These are phyloP conservation scores for Muscicapa adusta DNA, from an alignment of 2,113 vertebrate genomes.

Conservation along the genomic window DNA sequence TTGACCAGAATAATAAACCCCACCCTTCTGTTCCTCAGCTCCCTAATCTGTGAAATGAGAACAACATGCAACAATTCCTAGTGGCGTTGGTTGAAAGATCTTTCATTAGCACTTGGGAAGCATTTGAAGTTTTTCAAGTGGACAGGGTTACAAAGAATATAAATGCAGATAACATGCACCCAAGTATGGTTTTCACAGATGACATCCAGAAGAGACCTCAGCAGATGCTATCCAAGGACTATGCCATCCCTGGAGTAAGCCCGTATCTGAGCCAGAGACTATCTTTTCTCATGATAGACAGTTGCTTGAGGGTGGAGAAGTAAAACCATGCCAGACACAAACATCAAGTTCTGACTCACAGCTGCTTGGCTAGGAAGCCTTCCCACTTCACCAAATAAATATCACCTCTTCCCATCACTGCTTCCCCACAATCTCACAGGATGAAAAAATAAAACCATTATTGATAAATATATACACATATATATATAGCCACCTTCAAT, in stretches of 20 bases:
- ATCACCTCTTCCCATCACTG: not conserved
- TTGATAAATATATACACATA: not conserved
- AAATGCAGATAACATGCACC: not conserved
- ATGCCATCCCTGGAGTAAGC: not conserved
- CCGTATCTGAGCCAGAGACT: not conserved
- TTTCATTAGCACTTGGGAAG: not conserved
- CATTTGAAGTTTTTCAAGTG: not conserved
- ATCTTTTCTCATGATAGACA: not conserved
- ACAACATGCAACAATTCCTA: not conserved
- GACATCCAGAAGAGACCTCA: not conserved
- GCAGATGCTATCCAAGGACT: not conserved
- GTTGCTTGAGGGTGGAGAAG: not conserved
- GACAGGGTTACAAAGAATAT: not conserved
- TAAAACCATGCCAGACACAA: slow-evolving; percentile 8
- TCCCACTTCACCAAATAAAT: not conserved
- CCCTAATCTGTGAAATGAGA: not conserved
- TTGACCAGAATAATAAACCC: not conserved
- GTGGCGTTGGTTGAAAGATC: not conserved
- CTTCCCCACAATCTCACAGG: not conserved
- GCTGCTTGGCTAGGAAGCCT: not conserved
- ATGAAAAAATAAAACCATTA: not conserved
- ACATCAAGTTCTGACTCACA: not conserved
- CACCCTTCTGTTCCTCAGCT: not conserved
- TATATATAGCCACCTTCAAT: not conserved
- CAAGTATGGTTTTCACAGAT: not conserved